A percentile compares a stretch with the other conserved stretches of the same genome.
phyloP scores from a whole-genome alignment of 2,888 invertebrate genomes.

The Eupithecia subumbrata region DNA sequence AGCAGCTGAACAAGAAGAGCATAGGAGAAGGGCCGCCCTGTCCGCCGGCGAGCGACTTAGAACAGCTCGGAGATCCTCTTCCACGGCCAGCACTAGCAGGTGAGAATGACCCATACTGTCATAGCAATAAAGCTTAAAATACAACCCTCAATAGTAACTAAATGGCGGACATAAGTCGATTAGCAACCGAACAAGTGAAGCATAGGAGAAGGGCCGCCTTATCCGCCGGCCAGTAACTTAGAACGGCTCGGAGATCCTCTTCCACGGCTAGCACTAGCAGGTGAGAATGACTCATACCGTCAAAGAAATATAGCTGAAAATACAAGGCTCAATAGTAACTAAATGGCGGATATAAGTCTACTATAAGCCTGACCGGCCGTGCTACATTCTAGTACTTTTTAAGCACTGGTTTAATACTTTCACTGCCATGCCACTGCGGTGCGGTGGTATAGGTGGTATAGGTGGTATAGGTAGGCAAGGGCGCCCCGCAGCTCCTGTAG shows the following conservation, averaged over 20 bases:
- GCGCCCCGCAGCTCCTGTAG: too few species aligned
- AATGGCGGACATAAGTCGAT: conserved; percentile 86
- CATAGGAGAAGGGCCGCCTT: conserved; percentile 83
- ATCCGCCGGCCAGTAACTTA: conserved; percentile 73
- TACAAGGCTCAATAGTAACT: not conserved
- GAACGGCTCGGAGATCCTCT: conserved; percentile 77
- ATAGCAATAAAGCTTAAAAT: not conserved
- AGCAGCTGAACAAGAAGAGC: conserved; percentile 93
- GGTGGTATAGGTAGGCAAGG: too few species aligned
- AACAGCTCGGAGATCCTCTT: conserved; percentile 78
- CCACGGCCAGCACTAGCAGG: conserved; percentile 82
- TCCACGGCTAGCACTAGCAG: conserved; percentile 82
- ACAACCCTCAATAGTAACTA: not conserved
- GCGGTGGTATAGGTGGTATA: too few species aligned
- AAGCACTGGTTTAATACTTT: too few species aligned
- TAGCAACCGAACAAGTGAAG: conserved; percentile 94
- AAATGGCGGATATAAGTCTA: conserved; percentile 79
- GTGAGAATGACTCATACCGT: conserved; percentile 45
- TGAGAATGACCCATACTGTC: conserved; percentile 36
- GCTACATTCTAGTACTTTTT: too few species aligned
- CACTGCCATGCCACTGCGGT: too few species aligned
- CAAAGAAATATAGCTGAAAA: not conserved
- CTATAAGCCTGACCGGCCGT: too few species aligned
- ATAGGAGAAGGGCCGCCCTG: conserved; percentile 83
- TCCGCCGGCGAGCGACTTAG: conserved; percentile 74